Evolutionary conservation across 2,797 vertebrate genomes (phyloP).

Genomic region (Chelidonichthys spinosus): DNA sequence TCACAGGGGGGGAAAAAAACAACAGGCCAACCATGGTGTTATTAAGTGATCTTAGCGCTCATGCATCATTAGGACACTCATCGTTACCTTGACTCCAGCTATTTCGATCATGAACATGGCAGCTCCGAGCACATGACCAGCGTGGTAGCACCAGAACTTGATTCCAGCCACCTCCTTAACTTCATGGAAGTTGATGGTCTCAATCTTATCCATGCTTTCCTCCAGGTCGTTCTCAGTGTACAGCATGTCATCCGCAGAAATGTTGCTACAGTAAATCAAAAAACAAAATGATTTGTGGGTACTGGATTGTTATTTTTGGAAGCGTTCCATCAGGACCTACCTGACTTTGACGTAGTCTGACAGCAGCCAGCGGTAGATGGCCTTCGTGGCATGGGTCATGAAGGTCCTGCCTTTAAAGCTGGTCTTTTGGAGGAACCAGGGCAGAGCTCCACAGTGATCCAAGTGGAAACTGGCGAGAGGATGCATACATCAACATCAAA

Average conservation of each 20-base stretch:
- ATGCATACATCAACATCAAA: conserved; percentile 2
- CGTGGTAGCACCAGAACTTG: conserved; percentile 98
- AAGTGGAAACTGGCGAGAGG: conserved; percentile 89
- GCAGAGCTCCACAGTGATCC: conserved; percentile 97
- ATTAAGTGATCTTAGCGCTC: background rate
- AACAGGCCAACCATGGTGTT: background rate
- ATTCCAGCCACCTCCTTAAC: conserved; percentile 98
- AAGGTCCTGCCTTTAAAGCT: conserved; percentile 98
- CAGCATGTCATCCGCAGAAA: conserved; percentile 97
- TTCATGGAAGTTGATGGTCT: conserved; percentile 99
- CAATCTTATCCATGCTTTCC: conserved; percentile 99
- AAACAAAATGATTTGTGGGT: background rate
- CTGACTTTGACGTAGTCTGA: conserved; percentile 99
- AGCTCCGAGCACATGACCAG: conserved; percentile 94
- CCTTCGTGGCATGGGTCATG: conserved; percentile 98
- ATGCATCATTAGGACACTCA: background rate
- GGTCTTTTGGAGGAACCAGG: conserved; percentile 98
- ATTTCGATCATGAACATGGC: conserved; percentile 99
- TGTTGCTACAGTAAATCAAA: conserved; percentile 85
- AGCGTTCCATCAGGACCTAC: conserved; percentile 68
- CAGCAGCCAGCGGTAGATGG: conserved; percentile 96
- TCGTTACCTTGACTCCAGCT: conserved; percentile 92
- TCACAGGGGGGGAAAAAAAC: conserved; percentile 14
- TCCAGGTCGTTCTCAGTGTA: conserved; percentile 97
- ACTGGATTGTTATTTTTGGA: background rate